Conservation (phyloP, 23 tunicate species). For the Oikopleura vanhoeffeni region DNA sequence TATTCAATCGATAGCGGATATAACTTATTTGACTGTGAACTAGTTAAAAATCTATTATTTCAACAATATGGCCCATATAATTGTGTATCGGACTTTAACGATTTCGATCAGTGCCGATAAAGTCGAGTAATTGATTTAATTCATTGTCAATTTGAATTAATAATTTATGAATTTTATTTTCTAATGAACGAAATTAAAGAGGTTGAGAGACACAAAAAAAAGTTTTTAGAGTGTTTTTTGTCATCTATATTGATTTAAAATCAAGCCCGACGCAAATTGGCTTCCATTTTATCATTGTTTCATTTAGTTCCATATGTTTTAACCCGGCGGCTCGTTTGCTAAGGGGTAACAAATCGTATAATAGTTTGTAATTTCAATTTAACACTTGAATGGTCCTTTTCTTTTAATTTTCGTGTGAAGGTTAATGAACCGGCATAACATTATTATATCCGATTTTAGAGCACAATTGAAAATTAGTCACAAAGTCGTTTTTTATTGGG, state of each 20-base stretch:
- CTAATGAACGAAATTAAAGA: neutral
- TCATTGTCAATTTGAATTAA: neutral
- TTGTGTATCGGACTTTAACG: neutral
- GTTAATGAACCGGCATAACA: too few relatives aligned
- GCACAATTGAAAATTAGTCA: too few relatives aligned
- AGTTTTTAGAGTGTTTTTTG: neutral
- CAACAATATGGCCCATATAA: neutral
- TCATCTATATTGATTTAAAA: neutral
- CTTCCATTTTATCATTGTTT: neutral
- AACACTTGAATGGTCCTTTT: too few relatives aligned
- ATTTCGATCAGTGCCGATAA: neutral
- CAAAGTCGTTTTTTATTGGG: too few relatives aligned
- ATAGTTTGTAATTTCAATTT: too few relatives aligned
- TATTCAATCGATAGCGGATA: too few relatives aligned
- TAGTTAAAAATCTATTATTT: too few relatives aligned
- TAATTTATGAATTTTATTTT: neutral
- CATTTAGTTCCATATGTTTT: neutral
- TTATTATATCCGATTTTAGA: too few relatives aligned
- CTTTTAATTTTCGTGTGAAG: too few relatives aligned
- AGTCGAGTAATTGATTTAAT: slow-evolving; percentile 1
- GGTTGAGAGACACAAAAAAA: neutral
- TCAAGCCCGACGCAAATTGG: neutral
- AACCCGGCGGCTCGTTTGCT: neutral
- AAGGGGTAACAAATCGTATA: neutral
- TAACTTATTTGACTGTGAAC: too few relatives aligned